phyloP scores from a whole-genome alignment of 2,113 vertebrate genomes.

The Varanus komodoensis region DNA sequence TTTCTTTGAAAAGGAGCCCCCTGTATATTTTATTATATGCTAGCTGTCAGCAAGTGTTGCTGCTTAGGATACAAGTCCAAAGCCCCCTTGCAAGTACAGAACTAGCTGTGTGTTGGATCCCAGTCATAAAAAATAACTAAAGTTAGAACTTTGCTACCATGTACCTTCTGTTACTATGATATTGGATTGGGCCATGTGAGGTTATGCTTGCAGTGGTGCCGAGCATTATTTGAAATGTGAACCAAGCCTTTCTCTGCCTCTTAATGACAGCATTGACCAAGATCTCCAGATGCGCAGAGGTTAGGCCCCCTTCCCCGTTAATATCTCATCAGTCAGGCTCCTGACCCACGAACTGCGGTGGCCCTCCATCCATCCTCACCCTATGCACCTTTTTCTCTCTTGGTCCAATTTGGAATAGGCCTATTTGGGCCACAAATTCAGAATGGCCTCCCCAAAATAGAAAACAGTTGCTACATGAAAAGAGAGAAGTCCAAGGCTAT shows the following conservation, averaged over 20 bases:
- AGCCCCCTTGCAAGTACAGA: neutral
- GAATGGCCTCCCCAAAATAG: slow-evolving; percentile 3
- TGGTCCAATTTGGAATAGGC: neutral
- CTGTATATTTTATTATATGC: neutral
- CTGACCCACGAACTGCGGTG: neutral
- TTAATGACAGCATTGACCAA: neutral
- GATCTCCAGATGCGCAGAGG: neutral
- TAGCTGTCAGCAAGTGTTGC: neutral
- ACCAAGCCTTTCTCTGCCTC: neutral
- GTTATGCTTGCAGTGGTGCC: neutral
- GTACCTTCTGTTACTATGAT: neutral
- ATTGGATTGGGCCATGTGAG: neutral
- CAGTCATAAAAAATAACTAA: neutral
- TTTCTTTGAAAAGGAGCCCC: neutral
- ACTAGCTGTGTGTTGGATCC: neutral
- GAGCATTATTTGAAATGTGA: neutral
- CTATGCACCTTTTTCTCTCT: neutral
- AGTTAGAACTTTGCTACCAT: neutral
- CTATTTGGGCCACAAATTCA: neutral
- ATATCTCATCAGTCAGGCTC: neutral
- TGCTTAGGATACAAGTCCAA: neutral
- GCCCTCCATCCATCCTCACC: too few species aligned
- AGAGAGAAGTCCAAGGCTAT: slow-evolving; percentile 17
- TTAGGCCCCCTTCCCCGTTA: neutral
- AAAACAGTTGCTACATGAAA: accelerated